These are phyloP conservation scores for Tragelaphus scriptus DNA, from an alignment of 2,113 vertebrate genomes.

Conservation along the genomic window DNA sequence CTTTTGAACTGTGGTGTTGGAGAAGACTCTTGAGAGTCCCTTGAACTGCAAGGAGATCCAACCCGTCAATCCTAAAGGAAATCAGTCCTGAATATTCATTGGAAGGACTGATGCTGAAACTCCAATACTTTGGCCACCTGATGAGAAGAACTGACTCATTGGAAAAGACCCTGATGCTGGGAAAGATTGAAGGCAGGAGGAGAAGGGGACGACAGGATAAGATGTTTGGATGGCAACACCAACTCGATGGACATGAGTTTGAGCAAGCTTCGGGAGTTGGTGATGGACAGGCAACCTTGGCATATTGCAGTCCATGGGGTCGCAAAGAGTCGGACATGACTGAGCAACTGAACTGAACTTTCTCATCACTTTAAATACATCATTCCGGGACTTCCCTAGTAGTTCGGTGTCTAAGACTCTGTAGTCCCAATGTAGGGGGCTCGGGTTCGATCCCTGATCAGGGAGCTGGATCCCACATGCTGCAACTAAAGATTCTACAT, in stretches of 20 bases:
- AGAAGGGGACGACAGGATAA: not conserved
- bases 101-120: not conserved
- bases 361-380: not conserved
- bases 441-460: no score
- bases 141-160: not conserved
- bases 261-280: not conserved
- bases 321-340: not conserved
- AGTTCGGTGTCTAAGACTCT: no score
- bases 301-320: not conserved
- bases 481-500: no score
- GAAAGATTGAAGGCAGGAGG: not conserved
- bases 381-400: no score
- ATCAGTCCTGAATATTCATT: not conserved
- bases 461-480: no score
- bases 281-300: not conserved
- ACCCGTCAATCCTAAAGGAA: not conserved
- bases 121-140: not conserved
- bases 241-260: not conserved
- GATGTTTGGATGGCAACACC: not conserved
- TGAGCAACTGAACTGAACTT: not conserved
- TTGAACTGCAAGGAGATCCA: not conserved
- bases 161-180: not conserved
- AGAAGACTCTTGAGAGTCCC: not conserved
- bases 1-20: not conserved
- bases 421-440: no score